Base-by-base conservation (phyloP, 2,797 vertebrate species). In the Poeciliopsis paucimaculata region DNA sequence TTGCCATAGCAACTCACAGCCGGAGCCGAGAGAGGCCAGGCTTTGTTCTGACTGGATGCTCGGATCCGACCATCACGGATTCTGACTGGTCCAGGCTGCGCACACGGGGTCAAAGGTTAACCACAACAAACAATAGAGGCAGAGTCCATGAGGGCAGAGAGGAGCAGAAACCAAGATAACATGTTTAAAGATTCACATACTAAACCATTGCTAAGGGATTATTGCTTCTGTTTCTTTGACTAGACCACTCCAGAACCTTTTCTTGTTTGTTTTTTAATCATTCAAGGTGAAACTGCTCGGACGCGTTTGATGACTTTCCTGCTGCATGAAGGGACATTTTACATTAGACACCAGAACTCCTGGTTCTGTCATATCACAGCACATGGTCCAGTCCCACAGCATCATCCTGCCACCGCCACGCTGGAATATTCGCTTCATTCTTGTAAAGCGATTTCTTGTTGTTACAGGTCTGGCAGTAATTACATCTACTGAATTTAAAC, bases 1-100 rank as follows among this genome's bases (percentile, higher is more conserved):
- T 96, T 85, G n/a, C 93, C 94, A 93, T 94, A 79, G 95, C 90
- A 95, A 96, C 95, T 92, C 91, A 89, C 83, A 91, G 90, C 80
- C 82, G 53, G 85, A 83, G 82, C 84, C 89, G 83, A 12, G 80
- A 71, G 72, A 66, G 41, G 47, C 77, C 6, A 55, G 66, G 74
- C 78, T 86, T 73, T 86, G 89, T 80, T 91, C 89, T 84, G 79
- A 89, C 84, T 92, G 92, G 91, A 81, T 77, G 5, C 78, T 74
- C 62, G 2, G 46, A n/a, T 15, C 78, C 76, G 86, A 87, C 91
- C 82, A 12, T 92, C 90, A 80, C 16, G 26, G 55, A 41, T 66
- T 57, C 81, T 76, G 9, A 83, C 72, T 84, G 88, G 87, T 13
- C 10, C 31, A 6, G 53, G 18, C 36, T 1, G 28, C 64, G 77